A percentile compares a stretch with the other conserved stretches of the same genome.
Evolutionary conservation across 2,888 invertebrate genomes (phyloP).

Genomic region (Hydrotaea diabolus): DNA sequence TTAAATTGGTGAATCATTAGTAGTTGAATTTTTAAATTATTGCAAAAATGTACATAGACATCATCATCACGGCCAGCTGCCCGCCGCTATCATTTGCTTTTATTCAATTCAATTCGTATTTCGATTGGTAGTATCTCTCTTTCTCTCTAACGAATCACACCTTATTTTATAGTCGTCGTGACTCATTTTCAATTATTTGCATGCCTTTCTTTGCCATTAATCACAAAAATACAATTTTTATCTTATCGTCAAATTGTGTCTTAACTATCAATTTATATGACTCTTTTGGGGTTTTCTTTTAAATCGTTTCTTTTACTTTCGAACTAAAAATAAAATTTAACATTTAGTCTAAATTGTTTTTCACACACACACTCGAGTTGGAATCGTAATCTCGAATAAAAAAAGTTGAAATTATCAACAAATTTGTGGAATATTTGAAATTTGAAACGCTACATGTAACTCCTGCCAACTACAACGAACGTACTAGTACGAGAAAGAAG

Average conservation of each 20-base stretch:
- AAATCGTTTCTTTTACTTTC: background rate
- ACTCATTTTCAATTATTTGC: constrained; percentile 58
- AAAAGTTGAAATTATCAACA: background rate
- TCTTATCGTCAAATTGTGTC: constrained; percentile 20
- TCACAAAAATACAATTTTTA: constrained; percentile 14
- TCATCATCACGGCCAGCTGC: background rate
- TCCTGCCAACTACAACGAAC: background rate
- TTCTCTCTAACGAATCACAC: background rate
- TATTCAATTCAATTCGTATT: no score
- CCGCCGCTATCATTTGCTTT: background rate
- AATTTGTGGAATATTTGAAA: background rate
- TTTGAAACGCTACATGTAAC: background rate
- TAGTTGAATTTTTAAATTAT: background rate
- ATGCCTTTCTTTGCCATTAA: constrained; percentile 45
- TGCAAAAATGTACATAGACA: background rate
- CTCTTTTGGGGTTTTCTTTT: background rate
- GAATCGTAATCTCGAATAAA: background rate
- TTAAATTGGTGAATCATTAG: background rate
- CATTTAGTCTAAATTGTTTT: background rate
- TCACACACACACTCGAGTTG: background rate
- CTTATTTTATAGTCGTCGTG: constrained; percentile 41
- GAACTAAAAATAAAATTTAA: background rate
- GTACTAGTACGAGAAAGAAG: background rate
- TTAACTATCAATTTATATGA: background rate
- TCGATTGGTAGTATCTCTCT: background rate